phyloP scores from a whole-genome alignment of 2,888 invertebrate species.

The Dilophus febrilis region DNA sequence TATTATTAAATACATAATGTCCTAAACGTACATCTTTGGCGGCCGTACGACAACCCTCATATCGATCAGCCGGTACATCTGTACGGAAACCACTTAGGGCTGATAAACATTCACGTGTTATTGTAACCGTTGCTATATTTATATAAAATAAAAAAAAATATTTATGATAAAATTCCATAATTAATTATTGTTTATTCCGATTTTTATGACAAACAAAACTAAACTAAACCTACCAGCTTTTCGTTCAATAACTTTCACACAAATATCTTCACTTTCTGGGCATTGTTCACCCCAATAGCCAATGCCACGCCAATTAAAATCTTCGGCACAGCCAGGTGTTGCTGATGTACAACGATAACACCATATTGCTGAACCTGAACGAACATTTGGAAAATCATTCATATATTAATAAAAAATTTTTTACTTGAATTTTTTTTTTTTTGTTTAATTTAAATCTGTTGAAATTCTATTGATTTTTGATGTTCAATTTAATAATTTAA shows the following conservation, averaged over 20 bases:
- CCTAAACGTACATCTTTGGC: slow-evolving; percentile 62
- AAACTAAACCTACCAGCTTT: slow-evolving; percentile 50
- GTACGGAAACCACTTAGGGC: slow-evolving; percentile 56
- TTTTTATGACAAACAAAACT: not conserved
- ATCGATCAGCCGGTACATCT: slow-evolving; percentile 80
- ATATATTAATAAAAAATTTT: too few species aligned
- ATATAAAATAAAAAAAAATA: too few species aligned
- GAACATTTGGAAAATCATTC: too few species aligned
- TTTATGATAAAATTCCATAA: too few species aligned
- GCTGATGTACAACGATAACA: slow-evolving; percentile 83
- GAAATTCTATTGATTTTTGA: too few species aligned
- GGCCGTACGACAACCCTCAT: slow-evolving; percentile 75
- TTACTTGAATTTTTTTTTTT: too few species aligned
- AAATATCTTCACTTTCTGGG: slow-evolving; percentile 68
- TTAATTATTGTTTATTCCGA: not conserved
- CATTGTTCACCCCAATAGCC: slow-evolving; percentile 64
- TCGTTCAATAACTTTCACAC: slow-evolving; percentile 72
- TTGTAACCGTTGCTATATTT: slow-evolving; percentile 54
- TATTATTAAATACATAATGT: slow-evolving; percentile 67
- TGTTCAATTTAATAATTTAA: too few species aligned
- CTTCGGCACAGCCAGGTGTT: slow-evolving; percentile 71
- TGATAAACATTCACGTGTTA: slow-evolving; percentile 75
- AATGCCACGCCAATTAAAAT: slow-evolving; percentile 64
- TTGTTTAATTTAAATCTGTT: too few species aligned
- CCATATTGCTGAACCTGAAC: slow-evolving; percentile 49